Base-by-base conservation (phyloP, 2,888 invertebrate species). In the Fragum whitleyi region DNA sequence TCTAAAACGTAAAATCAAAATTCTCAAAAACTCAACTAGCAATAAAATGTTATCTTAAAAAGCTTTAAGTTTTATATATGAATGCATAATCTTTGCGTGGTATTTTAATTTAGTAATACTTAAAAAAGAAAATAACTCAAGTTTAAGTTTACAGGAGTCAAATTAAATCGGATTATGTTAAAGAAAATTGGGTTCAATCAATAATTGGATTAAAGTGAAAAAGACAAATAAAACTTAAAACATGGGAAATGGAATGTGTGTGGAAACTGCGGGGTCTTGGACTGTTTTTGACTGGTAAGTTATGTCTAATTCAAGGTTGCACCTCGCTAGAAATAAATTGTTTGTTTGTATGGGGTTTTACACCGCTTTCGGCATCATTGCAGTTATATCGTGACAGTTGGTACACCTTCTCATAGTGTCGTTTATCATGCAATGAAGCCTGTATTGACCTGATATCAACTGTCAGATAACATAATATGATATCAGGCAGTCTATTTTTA, bases 241-340 rank as follows among this genome's bases (percentile, higher is more conserved):
- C 19, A 55, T 53, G 71, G 51, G 55, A 19, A 69, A 55, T 53
- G 69, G 55, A 55, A 69, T 55, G 55, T 51, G 55, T 29, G 53
- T 51, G 9, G 69, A 69, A 26, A 53, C 65, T 26, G 65, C 42
- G 5, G 65, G 65, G 9, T 65, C 65, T 32, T 65, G 65, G 65
- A 65, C 65, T 21, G 65, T 65, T 2, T 65, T 65, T 65, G 65
- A 65, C 23, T 65, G 65, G 65, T 65, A 21, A 65, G 65, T 42
- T 3, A 6, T 9, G 9, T 36, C 32, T 36, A 6, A 36, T 36
- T n/a, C n/a, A n/a, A n/a, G n/a, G n/a, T n/a, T n/a, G n/a, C n/a
- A n/a, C n/a, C n/a, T n/a, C n/a, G n/a, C n/a, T n/a, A n/a, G n/a
- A n/a, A n/a, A n/a, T n/a, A n/a, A n/a, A n/a, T n/a, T n/a, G n/a